Conservation (phyloP, 2,888 invertebrate genomes). For the Agrotis exclamationis region DNA sequence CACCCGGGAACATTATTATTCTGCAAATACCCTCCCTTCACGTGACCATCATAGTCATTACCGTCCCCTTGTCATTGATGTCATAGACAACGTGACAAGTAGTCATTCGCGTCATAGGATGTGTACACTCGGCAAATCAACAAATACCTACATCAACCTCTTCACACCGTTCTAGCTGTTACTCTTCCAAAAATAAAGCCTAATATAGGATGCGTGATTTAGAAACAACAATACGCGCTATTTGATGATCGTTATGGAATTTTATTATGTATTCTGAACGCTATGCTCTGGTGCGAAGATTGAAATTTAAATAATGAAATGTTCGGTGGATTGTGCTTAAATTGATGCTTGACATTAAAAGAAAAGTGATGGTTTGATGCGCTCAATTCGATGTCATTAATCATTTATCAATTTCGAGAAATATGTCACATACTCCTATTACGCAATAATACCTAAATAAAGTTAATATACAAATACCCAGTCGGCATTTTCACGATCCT, state of each 20-base stretch:
- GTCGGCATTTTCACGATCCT: too few relatives aligned
- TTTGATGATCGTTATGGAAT: slow-evolving; percentile 31
- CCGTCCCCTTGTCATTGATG: slow-evolving; percentile 54
- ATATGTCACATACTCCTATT: neutral
- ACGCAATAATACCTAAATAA: too few relatives aligned
- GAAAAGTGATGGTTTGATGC: slow-evolving; percentile 50
- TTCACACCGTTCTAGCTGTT: slow-evolving; percentile 29
- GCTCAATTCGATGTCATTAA: slow-evolving; percentile 38
- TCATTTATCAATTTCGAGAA: slow-evolving; percentile 15
- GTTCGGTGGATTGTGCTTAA: slow-evolving; percentile 23
- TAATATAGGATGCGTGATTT: slow-evolving; percentile 24
- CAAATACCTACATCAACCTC: slow-evolving; percentile 27
- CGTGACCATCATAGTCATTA: slow-evolving; percentile 54
- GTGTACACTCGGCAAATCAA: slow-evolving; percentile 31
- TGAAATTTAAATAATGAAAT: slow-evolving; percentile 9
- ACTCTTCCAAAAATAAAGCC: slow-evolving; percentile 33
- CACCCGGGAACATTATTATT: slow-evolving; percentile 59
- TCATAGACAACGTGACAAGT: slow-evolving; percentile 57
- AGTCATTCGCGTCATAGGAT: slow-evolving; percentile 41
- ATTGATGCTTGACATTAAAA: slow-evolving; percentile 51
- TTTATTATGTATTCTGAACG: slow-evolving; percentile 14
- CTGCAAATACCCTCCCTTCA: slow-evolving; percentile 54
- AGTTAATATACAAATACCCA: too few relatives aligned
- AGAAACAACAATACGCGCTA: slow-evolving; percentile 25
- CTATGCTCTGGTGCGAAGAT: slow-evolving; percentile 26